Conservation (phyloP, 2,113 vertebrate genomes). For the Delphinus delphis region DNA sequence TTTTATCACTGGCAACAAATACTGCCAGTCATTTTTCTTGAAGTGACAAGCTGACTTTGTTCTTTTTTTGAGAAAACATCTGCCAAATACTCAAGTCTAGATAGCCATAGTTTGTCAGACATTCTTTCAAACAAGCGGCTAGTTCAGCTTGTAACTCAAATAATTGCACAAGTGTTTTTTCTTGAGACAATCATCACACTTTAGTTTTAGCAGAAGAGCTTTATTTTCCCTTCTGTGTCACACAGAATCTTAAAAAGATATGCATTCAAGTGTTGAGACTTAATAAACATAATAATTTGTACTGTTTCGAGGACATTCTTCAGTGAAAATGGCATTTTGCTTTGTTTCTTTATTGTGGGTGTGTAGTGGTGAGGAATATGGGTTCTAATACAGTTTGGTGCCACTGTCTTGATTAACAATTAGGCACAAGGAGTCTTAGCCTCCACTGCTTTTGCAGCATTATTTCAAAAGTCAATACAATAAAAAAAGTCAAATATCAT, state of each 20-base stretch:
- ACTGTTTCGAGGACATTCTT: neutral
- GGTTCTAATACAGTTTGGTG: neutral
- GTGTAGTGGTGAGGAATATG: neutral
- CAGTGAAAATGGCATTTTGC: neutral
- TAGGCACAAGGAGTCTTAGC: neutral
- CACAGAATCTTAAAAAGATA: neutral
- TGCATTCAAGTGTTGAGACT: neutral
- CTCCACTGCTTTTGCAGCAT: neutral
- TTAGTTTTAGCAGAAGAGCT: neutral
- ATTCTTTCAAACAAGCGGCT: neutral
- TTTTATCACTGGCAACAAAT: neutral
- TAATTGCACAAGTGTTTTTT: neutral
- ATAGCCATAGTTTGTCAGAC: neutral
- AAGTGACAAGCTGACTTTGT: neutral
- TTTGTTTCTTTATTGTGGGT: neutral
- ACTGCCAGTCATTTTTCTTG: neutral
- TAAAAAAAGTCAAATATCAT: neutral
- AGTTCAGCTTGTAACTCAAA: constrained; percentile 2
- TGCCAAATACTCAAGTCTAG: neutral
- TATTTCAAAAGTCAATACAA: neutral
- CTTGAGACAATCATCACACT: neutral
- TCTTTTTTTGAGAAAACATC: neutral
- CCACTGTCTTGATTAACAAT: neutral
- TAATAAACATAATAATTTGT: neutral
- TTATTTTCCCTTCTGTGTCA: neutral